Evolutionary conservation across 2,797 vertebrate species (phyloP).

Genomic region (Xiphorhynchus erythropygius): DNA sequence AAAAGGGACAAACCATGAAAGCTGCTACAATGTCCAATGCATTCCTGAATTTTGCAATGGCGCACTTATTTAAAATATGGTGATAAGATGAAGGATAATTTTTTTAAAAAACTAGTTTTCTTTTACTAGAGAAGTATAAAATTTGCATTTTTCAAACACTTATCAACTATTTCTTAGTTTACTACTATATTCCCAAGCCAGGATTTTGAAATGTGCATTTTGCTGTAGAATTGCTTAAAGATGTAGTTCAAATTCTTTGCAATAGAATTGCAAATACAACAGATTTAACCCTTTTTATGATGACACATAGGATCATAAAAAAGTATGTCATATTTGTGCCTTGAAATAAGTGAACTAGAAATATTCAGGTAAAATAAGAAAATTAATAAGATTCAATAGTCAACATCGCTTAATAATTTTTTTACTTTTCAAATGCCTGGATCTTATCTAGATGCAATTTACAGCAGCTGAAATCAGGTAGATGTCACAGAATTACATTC

Average conservation of each 20-base stretch:
- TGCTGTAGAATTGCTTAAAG: not conserved
- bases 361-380: not conserved
- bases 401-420: not conserved
- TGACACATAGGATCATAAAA: not conserved
- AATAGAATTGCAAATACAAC: not conserved
- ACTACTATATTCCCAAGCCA: not conserved
- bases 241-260: not conserved
- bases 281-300: not conserved
- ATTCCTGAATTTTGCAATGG: constrained; percentile 3
- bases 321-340: not conserved
- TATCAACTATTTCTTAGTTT: not conserved
- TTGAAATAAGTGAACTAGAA: not conserved
- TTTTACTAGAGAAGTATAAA: not conserved
- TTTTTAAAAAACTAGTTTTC: not conserved
- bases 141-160: not conserved
- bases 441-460: not conserved
- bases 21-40: not conserved
- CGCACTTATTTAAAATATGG: not conserved
- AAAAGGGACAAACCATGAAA: constrained; percentile 23
- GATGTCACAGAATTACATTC: not conserved
- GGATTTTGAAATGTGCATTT: not conserved
- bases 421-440: not conserved
- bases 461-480: not conserved
- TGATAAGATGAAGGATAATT: not conserved
- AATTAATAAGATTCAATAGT: not conserved